Percentiles rank a stretch among this genome's conserved stretches.
Conservation (phyloP, 1,140 invertebrate genomes). For the Ceratoteleas bidentatus region DNA sequence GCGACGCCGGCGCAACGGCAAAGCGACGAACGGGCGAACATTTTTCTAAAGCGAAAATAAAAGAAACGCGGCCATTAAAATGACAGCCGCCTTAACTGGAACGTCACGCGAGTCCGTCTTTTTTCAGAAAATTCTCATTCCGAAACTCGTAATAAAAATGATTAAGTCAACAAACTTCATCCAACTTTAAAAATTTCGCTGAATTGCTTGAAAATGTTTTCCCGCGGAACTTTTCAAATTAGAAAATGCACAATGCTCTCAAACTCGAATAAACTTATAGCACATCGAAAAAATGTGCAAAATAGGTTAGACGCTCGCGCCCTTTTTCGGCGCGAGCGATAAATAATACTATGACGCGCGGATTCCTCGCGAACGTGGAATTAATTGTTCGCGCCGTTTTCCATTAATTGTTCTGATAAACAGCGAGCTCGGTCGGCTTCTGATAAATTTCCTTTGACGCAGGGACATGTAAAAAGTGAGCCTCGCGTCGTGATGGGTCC, state of each 20-base stretch:
- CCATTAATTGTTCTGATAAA: slow-evolving; percentile 27
- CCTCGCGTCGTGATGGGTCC: slow-evolving; percentile 16
- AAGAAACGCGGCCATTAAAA: slow-evolving; percentile 5
- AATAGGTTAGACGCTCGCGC: slow-evolving; percentile 31
- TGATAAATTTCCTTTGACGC: slow-evolving; percentile 31
- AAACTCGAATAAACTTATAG: slow-evolving; percentile 61
- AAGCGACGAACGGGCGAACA: too few relatives aligned
- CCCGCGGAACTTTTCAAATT: slow-evolving; percentile 58
- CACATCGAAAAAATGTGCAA: slow-evolving; percentile 51
- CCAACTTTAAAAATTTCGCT: slow-evolving; percentile 61
- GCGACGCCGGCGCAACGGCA: too few relatives aligned
- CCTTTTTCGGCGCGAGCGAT: slow-evolving; percentile 1
- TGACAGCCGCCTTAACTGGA: slow-evolving; percentile 21
- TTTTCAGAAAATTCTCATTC: slow-evolving; percentile 48
- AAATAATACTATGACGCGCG: too few relatives aligned
- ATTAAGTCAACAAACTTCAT: slow-evolving; percentile 66
- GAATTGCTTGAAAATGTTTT: slow-evolving; percentile 61
- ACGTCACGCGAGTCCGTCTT: slow-evolving; percentile 1
- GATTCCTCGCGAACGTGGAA: slow-evolving; percentile 1
- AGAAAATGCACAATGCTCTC: slow-evolving; percentile 60
- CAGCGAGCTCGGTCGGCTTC: too few relatives aligned
- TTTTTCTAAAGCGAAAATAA: slow-evolving; percentile 5
- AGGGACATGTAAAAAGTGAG: slow-evolving; percentile 25
- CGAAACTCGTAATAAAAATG: slow-evolving; percentile 59
- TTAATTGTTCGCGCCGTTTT: neutral